These are phyloP conservation scores for Andricus grossulariae DNA, from an alignment of 1,140 invertebrate genomes.

Conservation along the genomic window DNA sequence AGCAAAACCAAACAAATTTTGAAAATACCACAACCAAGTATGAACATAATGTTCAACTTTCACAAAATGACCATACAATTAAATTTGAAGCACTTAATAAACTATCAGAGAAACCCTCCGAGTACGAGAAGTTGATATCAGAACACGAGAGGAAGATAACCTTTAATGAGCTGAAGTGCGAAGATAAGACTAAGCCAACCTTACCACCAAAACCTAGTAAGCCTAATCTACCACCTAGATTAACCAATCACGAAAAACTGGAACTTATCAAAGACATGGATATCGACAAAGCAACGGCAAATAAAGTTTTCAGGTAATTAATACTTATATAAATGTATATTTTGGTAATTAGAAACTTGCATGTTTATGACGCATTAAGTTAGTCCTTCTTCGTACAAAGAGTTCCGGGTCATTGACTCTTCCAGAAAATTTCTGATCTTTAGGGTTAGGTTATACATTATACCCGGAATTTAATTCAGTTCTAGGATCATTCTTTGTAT, in stretches of 20 bases:
- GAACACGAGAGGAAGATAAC: constrained; percentile 58
- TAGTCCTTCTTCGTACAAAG: too few relatives aligned
- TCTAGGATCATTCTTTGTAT: too few relatives aligned
- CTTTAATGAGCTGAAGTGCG: constrained; percentile 58
- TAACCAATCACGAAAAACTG: constrained; percentile 71
- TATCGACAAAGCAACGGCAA: constrained; percentile 40
- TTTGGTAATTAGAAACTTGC: too few relatives aligned
- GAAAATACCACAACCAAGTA: constrained; percentile 64
- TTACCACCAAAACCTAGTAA: constrained; percentile 73
- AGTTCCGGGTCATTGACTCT: too few relatives aligned
- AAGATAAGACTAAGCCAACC: constrained; percentile 71
- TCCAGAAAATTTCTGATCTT: too few relatives aligned
- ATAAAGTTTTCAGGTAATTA: neutral
- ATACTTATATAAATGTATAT: neutral
- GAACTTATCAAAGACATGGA: constrained; percentile 55
- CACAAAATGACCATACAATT: constrained; percentile 55
- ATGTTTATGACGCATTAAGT: too few relatives aligned
- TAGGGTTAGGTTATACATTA: too few relatives aligned
- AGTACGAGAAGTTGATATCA: constrained; percentile 63
- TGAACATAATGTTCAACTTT: constrained; percentile 62
- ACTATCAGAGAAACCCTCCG: constrained; percentile 62
- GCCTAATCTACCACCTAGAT: constrained; percentile 71
- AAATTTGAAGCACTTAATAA: constrained; percentile 61
- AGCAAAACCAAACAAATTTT: constrained; percentile 52
- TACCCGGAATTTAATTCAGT: too few relatives aligned